Base-by-base conservation (phyloP, 2,113 vertebrate genomes). In the Aegithalos caudatus region DNA sequence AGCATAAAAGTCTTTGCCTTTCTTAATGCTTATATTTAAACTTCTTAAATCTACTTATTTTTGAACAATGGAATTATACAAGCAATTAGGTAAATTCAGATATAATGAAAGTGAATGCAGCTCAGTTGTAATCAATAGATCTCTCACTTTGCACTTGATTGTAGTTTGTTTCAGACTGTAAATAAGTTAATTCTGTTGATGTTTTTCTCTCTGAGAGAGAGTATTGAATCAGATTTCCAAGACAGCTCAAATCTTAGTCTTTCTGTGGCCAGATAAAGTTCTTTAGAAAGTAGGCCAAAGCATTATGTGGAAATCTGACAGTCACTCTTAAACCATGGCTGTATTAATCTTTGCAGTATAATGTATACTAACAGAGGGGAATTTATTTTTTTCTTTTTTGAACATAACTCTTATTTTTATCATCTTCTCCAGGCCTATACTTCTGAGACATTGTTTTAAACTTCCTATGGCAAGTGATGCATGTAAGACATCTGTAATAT, bases 271-370 rank as follows among this genome's bases (percentile, higher is more conserved):
- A 73, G 91, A 89, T 92, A 72, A 82, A 85, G 28, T 87, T 72
- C 73, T 95, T 95, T 53, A 76, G 42, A 86, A 95, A 92, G 65
- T 61, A 94, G 91, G 86, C 73, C 69, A 95, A 88, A 88, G 60
- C 44, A 91, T 95, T 84, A 74, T 57, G 44, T 60, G 48, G 44
- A 94, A 91, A 94, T 89, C 40, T 83, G 72, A 62, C 80, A 67
- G 28, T 87, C 45, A 48, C 28, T 71, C 24, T 91, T 65, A 96
- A 95, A 62, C 57, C 37, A 54, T 42, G 51, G 53, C 57, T 92
- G 15, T 23, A 35, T 65, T 89, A 94, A 77, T 87, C 28, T 94
- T 69, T 82, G 48, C 11, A 66, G 22, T 35, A 79, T 31, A 48
- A 54, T 64, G 31, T 50, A 67, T 11, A 12, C 17, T 56, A 86